A percentile compares a stretch with the other conserved stretches of the same genome.
Evolutionary conservation across 2,888 invertebrate genomes (phyloP).

Genomic region (Trachelus tabidus): DNA sequence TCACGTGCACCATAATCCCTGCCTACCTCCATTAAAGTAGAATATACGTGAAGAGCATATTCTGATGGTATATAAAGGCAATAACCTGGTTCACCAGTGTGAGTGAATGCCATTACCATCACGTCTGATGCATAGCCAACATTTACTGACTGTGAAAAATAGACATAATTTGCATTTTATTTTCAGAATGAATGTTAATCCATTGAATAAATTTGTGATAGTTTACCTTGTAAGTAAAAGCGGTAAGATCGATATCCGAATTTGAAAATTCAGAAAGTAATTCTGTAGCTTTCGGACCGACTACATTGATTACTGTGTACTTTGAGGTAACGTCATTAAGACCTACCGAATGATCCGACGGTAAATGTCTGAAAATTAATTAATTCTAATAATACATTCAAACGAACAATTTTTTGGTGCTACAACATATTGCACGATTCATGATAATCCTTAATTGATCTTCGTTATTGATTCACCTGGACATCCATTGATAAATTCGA

Average conservation of each 20-base stretch:
- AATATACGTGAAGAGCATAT: slow-evolving; percentile 80
- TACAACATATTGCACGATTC: not conserved
- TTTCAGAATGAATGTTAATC: not conserved
- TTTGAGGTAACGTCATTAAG: slow-evolving; percentile 78
- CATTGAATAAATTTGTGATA: not conserved
- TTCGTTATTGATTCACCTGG: slow-evolving; percentile 41
- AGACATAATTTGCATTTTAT: not conserved
- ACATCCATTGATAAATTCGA: slow-evolving; percentile 77
- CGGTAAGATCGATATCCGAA: slow-evolving; percentile 71
- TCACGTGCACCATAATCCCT: slow-evolving; percentile 76
- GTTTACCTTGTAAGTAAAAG: slow-evolving; percentile 74
- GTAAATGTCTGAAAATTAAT: slow-evolving; percentile 68
- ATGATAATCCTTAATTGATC: not conserved
- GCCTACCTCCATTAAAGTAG: slow-evolving; percentile 74
- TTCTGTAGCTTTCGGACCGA: slow-evolving; percentile 76
- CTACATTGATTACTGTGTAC: slow-evolving; percentile 78
- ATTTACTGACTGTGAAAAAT: slow-evolving; percentile 69
- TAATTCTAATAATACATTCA: not conserved
- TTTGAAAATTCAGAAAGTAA: slow-evolving; percentile 75
- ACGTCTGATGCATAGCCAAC: slow-evolving; percentile 78
- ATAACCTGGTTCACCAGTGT: slow-evolving; percentile 79
- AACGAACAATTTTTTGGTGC: not conserved
- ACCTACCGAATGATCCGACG: slow-evolving; percentile 71
- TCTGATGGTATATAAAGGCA: slow-evolving; percentile 78
- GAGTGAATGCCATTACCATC: slow-evolving; percentile 78